Base-by-base conservation (phyloP, 2,888 invertebrate species). In the Agrotis clavis region DNA sequence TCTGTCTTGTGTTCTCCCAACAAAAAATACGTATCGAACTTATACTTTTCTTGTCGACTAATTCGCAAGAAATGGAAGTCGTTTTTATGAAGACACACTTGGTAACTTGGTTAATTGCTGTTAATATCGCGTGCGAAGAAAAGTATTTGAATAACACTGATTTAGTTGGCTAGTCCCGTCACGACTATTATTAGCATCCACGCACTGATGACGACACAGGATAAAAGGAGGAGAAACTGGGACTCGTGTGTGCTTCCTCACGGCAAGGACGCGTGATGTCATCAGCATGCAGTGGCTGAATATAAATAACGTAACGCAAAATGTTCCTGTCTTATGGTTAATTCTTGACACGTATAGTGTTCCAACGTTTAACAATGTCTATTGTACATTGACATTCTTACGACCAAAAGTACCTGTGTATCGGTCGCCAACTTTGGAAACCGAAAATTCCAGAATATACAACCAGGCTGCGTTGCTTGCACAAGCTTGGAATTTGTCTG, bases 201-300 rank as follows among this genome's bases (percentile, higher is more conserved):
- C 88, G 85, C 86, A 47, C 56, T 74, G 88, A 87, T 94, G 93
- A 94, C 94, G 94, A 91, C 92, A 94, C 94, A 93, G 95, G 95
- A 95, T 94, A 94, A 92, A 91, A 92, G 90, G 91, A 91, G 88
- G 89, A 91, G 92, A 91, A 93, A 93, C 92, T 93, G 92, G 95
- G 94, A 94, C 94, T 94, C 91, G 89, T 88, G 87, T 86, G 80
- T 85, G 92, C 92, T 92, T 93, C 94, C 93, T 94, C 90, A 90
- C 89, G 88, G 89, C 96, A 96, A 96, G 96, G 96, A 92, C 95
- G 92, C 86, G 90, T 95, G 95, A 95, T 91, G 94, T 95, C 95
- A 96, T 88, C 87, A 83, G 84, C 92, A 90, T 92, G 92, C 88
- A 87, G 78, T 83, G 30, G 83, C 89, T 88, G 91, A 92, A 93